Evolutionary conservation across 1,140 invertebrate species (phyloP), one percentile per base, ranked within the genome.

Genomic region (Chironomus striatipennis): DNA sequence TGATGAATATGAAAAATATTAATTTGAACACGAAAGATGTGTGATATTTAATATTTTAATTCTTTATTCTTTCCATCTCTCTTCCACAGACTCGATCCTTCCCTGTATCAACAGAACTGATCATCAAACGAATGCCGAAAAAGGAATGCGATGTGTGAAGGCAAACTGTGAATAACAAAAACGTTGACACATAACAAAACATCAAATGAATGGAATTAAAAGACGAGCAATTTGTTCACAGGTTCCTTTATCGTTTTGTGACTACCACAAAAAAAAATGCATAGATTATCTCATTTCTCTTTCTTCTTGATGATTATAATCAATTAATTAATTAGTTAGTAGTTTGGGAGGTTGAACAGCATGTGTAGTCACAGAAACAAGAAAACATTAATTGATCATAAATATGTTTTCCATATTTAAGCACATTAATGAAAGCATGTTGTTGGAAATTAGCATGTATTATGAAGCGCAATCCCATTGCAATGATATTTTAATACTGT

Each of bases 141-240:
- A 57, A 57, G 47, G 47, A 57, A 57, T 57, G 47, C n/a, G 47
- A 57, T n/a, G 47, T 57, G 47, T 57, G 47, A 57, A 57, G 47
- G 47, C n/a, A 57, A 57, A 12, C 12, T 57, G 20, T 18, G 65
- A 70, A 70, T 20, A 70, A 70, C 17, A 70, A 21, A 70, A 70
- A 70, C 17, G 65, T 70, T 70, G 65, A 70, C 65, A 70, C 65
- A 57, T 57, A 70, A 70, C 65, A 70, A 70, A 70, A 70, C 17
- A 70, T 21, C 9, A 18, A 20, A 18, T 18, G 17, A 70, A 70
- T 20, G 18, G 20, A 70, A 21, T 70, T 67, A 15, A 70, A 21
- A 18, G 18, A 20, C 47, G n/a, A 57, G 47, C n/a, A 57, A 57
- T 57, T 57, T 57, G 47, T 57, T 57, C 47, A n/a, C 12, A 34